A percentile compares a stretch with the other conserved stretches of the same genome.
Conservation (phyloP, 2,113 vertebrate species). For the Cynopterus brachyotis region DNA sequence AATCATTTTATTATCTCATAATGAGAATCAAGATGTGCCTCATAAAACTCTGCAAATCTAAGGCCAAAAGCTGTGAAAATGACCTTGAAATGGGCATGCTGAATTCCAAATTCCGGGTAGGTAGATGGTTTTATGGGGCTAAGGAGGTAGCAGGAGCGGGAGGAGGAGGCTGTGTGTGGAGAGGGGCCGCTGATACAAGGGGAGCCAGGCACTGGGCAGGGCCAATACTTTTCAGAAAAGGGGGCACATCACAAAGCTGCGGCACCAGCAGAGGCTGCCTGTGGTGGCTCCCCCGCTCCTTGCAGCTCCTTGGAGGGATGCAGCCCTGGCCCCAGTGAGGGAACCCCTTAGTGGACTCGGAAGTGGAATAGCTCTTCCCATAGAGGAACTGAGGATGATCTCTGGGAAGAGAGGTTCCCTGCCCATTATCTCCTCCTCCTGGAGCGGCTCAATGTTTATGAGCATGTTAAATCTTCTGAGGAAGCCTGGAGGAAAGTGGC, state of each 20-base stretch:
- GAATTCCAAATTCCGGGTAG: conserved; percentile 91
- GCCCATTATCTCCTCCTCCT: background rate
- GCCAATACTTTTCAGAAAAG: fast-evolving
- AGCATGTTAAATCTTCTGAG: background rate
- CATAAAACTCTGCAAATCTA: conserved; percentile 94
- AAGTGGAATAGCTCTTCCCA: background rate
- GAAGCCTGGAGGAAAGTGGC: background rate
- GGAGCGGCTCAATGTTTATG: background rate
- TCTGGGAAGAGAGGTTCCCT: background rate
- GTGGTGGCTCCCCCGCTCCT: background rate
- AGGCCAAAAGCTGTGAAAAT: conserved; percentile 90
- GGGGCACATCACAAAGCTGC: background rate
- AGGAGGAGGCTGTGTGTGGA: background rate
- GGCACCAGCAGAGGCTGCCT: background rate
- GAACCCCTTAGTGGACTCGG: background rate
- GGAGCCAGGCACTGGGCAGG: background rate
- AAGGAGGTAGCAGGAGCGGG: background rate
- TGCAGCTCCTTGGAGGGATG: background rate
- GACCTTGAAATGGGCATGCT: conserved; percentile 98
- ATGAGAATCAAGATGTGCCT: conserved; percentile 94
- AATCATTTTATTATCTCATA: conserved; percentile 98
- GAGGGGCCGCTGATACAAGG: too few relatives aligned
- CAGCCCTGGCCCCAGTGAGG: background rate
- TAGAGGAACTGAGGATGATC: background rate
- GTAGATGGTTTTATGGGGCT: background rate